phyloP scores from a whole-genome alignment of 1,140 invertebrate genomes.

The Camponotus vicinus region DNA sequence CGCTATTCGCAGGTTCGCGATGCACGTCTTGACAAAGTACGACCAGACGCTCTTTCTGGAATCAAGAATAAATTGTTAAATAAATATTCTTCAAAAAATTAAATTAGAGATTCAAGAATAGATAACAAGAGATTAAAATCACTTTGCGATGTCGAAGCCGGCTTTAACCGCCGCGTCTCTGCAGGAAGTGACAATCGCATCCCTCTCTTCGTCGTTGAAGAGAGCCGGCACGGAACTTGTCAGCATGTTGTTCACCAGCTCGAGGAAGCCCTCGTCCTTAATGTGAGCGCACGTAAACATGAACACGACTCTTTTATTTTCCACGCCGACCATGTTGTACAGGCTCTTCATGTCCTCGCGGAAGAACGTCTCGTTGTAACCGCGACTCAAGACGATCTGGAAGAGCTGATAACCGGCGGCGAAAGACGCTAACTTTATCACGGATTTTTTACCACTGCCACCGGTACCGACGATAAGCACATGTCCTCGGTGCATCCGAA shows the following conservation, averaged over 20 bases:
- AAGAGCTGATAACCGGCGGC: conserved; percentile 93
- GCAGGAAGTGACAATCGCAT: conserved; percentile 90
- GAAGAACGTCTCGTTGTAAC: conserved; percentile 93
- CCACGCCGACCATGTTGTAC: conserved; percentile 91
- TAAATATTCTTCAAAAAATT: neutral
- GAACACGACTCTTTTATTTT: conserved; percentile 93
- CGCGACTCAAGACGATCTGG: conserved; percentile 93
- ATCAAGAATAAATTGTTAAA: conserved; percentile 8
- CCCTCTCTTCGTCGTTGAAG: conserved; percentile 95
- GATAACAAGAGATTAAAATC: neutral
- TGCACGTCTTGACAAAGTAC: conserved; percentile 92
- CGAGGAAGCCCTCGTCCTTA: conserved; percentile 93
- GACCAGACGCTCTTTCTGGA: conserved; percentile 93
- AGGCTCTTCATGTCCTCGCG: conserved; percentile 94
- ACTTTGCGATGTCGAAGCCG: conserved; percentile 85
- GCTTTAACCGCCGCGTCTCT: conserved; percentile 90
- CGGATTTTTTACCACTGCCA: conserved; percentile 93
- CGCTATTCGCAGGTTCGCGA: conserved; percentile 95
- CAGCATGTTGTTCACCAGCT: conserved; percentile 96
- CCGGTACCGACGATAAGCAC: conserved; percentile 94
- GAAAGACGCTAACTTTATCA: conserved; percentile 91
- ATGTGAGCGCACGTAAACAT: conserved; percentile 94
- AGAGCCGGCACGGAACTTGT: conserved; percentile 94
- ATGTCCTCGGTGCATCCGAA: conserved; percentile 94
- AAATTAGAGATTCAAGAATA: neutral